Evolutionary conservation across 2,797 vertebrate genomes (phyloP), one percentile per base, ranked within the genome.

Genomic region (Enteromius treurensis): DNA sequence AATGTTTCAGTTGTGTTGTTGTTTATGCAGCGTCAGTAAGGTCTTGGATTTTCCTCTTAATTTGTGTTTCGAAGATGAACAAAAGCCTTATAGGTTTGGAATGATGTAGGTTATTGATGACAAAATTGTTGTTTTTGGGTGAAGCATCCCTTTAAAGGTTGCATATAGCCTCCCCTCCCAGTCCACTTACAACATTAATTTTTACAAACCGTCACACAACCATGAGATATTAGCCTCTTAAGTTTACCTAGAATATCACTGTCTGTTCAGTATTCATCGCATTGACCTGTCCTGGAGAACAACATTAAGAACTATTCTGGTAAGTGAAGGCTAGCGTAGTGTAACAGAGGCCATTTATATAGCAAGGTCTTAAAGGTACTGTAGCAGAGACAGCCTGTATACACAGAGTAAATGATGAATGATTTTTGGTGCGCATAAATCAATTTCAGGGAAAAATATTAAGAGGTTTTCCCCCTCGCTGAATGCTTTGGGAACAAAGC

Each of bases 401-500:
- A 53, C 32, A 74, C 29, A 0, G 4, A 51, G 40, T 42, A 23
- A 45, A 69, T 70, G 23, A 17, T 70, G 13, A 45, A 45, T 29
- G 23, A 29, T 73, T 53, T 42, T 53, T 9, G 15, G 32, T 37
- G 1, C 34, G 15, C 1, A 58, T 37, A 55, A 74, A 75, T 8
- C 10, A 74, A 14, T 19, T 74, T 53, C 29, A 53, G 9, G 17
- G 29, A 74, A 21, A 53, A 53, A 75, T n/a, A 53, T 5, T 74
- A 14, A 53, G 49, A 5, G 14, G 29, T 34, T 32, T 19, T 4
- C 0, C 4, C 23, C 2, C 64, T 45, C 64, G 3, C 23, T 11
- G 14, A 69, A 70, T 21, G 23, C 68, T 60, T 71, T 32, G 17
- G 42, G 55, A 73, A 64, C 70, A 81, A 45, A 73, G 68, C 26